These are phyloP conservation scores for Gambusia yucatana DNA, from an alignment of 2,797 vertebrate genomes.

Conservation along the genomic window DNA sequence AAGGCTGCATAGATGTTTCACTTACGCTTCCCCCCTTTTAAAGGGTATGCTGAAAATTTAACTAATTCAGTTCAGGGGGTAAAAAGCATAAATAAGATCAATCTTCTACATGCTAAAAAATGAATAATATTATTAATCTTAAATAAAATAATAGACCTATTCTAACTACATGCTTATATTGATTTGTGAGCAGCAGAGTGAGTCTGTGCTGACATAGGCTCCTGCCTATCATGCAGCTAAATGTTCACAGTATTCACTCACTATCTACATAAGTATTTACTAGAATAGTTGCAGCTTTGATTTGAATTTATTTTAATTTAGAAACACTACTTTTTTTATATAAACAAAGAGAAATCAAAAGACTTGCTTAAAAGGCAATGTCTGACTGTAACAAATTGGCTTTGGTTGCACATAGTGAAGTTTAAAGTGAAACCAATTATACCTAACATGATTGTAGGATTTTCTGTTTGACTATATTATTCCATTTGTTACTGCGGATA, in stretches of 20 bases:
- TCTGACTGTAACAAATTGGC: background rate
- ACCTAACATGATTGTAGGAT: conserved; percentile 27
- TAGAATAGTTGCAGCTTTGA: background rate
- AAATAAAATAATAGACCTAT: background rate
- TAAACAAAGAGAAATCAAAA: background rate
- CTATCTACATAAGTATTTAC: conserved; percentile 16
- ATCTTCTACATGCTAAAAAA: background rate
- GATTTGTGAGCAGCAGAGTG: background rate
- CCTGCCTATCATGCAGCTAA: conserved; percentile 39
- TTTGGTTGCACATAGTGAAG: background rate
- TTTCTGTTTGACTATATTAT: conserved; percentile 36
- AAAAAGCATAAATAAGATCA: background rate
- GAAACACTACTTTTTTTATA: background rate
- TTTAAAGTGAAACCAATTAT: conserved; percentile 16
- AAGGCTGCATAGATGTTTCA: conserved; percentile 21
- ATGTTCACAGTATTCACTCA: conserved; percentile 32
- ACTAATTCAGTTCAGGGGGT: background rate
- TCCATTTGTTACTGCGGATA: background rate
- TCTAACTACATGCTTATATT: background rate
- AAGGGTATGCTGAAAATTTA: background rate
- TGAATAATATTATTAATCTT: background rate
- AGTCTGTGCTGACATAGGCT: background rate
- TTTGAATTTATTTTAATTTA: background rate
- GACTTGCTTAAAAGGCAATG: background rate
- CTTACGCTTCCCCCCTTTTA: background rate